Conservation (phyloP, 2,797 vertebrate genomes). For the Schizopygopsis malacanthus region DNA sequence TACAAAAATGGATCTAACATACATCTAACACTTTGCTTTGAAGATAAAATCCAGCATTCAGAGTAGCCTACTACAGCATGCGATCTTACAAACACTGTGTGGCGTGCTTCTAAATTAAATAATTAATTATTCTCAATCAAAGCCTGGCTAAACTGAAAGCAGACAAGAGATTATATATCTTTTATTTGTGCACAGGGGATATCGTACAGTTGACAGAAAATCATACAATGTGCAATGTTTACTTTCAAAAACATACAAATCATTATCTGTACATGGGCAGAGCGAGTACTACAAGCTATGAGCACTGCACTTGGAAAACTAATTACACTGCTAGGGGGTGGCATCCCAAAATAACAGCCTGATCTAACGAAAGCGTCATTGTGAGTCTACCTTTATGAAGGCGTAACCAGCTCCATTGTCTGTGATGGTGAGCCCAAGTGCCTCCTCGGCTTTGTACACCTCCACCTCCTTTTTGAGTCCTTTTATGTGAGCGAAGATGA, state of each 20-base stretch:
- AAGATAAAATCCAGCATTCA: not conserved
- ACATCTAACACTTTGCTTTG: not conserved
- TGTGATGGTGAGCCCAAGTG: slow-evolving; percentile 94
- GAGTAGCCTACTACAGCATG: slow-evolving; percentile 17
- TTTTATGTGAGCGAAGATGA: slow-evolving; percentile 95
- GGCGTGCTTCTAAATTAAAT: slow-evolving; percentile 62
- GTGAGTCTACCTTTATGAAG: slow-evolving; percentile 91
- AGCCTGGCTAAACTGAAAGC: not conserved
- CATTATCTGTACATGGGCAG: not conserved
- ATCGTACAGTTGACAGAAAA: not conserved
- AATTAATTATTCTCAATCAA: not conserved
- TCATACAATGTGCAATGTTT: slow-evolving; percentile 2
- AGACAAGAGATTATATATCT: not conserved
- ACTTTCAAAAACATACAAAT: slow-evolving; percentile 31
- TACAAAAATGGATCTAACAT: not conserved
- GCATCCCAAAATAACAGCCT: slow-evolving; percentile 1
- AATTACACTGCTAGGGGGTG: not conserved
- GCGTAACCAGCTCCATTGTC: slow-evolving; percentile 92
- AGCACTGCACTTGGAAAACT: not conserved
- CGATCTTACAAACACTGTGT: slow-evolving; percentile 65
- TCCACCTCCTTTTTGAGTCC: slow-evolving; percentile 93
- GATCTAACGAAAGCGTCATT: not conserved
- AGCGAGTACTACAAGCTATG: not conserved
- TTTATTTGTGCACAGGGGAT: slow-evolving; percentile 4
- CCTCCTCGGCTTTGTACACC: slow-evolving; percentile 87